Percentiles rank a stretch among this genome's conserved stretches.
These are phyloP conservation scores for Periophthalmus magnuspinnatus DNA, from an alignment of 2,797 vertebrate species.

Conservation along the genomic window DNA sequence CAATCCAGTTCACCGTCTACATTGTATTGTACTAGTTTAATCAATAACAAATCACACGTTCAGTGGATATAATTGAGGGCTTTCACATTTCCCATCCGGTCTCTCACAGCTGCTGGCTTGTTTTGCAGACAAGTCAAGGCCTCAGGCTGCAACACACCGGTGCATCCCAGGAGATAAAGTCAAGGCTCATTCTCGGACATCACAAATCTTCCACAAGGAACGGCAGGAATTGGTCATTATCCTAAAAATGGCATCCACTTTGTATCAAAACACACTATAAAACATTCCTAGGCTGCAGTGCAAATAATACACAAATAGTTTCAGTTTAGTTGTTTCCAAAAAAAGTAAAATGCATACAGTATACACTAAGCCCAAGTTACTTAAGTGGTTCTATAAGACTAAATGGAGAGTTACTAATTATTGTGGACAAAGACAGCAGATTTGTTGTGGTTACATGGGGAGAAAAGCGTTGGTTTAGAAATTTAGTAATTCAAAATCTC, in stretches of 20 bases:
- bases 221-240: constrained; percentile 26
- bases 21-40: not conserved
- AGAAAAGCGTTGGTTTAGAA: too few relatives aligned
- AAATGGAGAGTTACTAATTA: too few relatives aligned
- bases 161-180: constrained; percentile 62
- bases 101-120: constrained; percentile 71
- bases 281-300: constrained; percentile 20
- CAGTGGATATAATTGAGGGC: not conserved
- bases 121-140: constrained; percentile 77
- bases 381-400: too few relatives aligned
- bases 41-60: not conserved
- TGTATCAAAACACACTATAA: constrained; percentile 14
- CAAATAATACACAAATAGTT: not conserved
- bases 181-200: constrained; percentile 41
- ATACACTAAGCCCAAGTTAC: too few relatives aligned
- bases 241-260: constrained; percentile 15
- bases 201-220: constrained; percentile 39
- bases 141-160: constrained; percentile 33
- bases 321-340: too few relatives aligned
- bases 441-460: too few relatives aligned
- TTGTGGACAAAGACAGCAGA: too few relatives aligned
- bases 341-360: too few relatives aligned
- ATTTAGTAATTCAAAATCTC: too few relatives aligned
- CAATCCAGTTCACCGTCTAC: not conserved
- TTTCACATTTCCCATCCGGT: constrained; percentile 30